A percentile compares a stretch with the other conserved stretches of the same genome.
These are phyloP conservation scores for Hirudinaria manillensis DNA, from an alignment of 2,888 invertebrate species.

Conservation along the genomic window DNA sequence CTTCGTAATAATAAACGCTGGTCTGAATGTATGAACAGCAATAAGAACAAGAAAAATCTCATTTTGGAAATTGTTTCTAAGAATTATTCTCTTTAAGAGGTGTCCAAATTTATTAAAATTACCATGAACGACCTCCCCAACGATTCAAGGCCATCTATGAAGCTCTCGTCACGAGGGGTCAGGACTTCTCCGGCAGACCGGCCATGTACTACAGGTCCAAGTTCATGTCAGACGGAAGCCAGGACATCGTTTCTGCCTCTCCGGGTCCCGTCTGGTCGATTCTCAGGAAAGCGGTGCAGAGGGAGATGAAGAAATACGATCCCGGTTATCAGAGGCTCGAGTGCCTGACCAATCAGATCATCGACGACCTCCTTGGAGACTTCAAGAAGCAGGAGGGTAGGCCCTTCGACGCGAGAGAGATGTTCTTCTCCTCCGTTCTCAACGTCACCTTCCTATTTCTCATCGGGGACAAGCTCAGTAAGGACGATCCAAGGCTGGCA, in stretches of 20 bases:
- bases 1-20: too few species aligned
- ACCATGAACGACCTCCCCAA: too few species aligned
- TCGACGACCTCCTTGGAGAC: slow-evolving; percentile 29
- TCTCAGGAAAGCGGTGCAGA: slow-evolving; percentile 27
- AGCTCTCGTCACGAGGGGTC: slow-evolving; percentile 43
- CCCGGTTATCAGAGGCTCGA: slow-evolving; percentile 30
- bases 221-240: slow-evolving; percentile 32
- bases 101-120: too few species aligned
- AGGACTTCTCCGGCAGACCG: slow-evolving; percentile 43
- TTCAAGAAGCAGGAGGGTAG: background rate
- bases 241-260: slow-evolving; percentile 35
- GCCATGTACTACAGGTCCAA: slow-evolving; percentile 31
- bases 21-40: too few species aligned
- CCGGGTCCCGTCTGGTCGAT: slow-evolving; percentile 27
- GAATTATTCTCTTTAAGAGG: too few species aligned
- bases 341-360: slow-evolving; percentile 25
- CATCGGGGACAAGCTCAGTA: slow-evolving; percentile 31
- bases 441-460: slow-evolving; percentile 32
- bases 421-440: slow-evolving; percentile 26
- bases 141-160: slow-evolving; percentile 41
- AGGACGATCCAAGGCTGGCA: slow-evolving; percentile 18
- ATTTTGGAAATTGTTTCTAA: too few species aligned
- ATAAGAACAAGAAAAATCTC: too few species aligned
- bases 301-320: slow-evolving; percentile 33
- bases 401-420: slow-evolving; percentile 26